These are phyloP conservation scores for Heliocidaris erythrogramma DNA, from an alignment of 35 echinoderm and acorn worm genomes.

Conservation along the genomic window DNA sequence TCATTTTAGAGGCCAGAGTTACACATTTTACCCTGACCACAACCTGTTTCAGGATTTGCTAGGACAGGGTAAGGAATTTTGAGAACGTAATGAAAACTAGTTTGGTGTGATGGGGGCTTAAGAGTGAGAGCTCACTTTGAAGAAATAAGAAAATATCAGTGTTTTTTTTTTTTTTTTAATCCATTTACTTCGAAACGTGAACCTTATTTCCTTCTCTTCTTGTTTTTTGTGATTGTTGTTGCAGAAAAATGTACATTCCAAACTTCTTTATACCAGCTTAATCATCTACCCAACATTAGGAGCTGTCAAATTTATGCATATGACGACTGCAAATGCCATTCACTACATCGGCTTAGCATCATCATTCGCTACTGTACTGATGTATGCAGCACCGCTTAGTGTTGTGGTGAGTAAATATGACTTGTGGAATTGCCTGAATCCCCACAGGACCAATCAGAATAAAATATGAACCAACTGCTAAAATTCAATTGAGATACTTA, in stretches of 20 bases:
- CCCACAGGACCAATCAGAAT: too few species aligned
- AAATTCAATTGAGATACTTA: too few species aligned
- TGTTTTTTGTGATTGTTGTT: background rate
- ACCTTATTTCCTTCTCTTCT: background rate
- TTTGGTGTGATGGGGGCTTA: too few species aligned
- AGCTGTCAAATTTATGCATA: constrained; percentile 52
- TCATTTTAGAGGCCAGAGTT: too few species aligned
- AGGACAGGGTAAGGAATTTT: too few species aligned
- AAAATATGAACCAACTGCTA: too few species aligned
- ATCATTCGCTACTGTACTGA: constrained; percentile 23
- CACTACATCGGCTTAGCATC: constrained; percentile 38
- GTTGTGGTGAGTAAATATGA: constrained; percentile 48
- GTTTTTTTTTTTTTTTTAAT: background rate
- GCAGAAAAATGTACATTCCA: constrained; percentile 46
- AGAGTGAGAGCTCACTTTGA: background rate
- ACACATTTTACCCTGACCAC: too few species aligned
- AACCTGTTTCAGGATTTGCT: too few species aligned
- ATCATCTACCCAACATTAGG: constrained; percentile 48
- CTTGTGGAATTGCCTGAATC: background rate
- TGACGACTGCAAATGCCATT: constrained; percentile 24
- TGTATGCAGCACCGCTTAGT: constrained; percentile 59
- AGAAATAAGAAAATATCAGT: background rate
- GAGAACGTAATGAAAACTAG: too few species aligned
- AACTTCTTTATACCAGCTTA: constrained; percentile 37
- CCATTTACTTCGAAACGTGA: background rate